Evolutionary conservation across 2,797 vertebrate genomes (phyloP), one percentile per base, ranked within the genome.

Genomic region (Aotus griseimembra): DNA sequence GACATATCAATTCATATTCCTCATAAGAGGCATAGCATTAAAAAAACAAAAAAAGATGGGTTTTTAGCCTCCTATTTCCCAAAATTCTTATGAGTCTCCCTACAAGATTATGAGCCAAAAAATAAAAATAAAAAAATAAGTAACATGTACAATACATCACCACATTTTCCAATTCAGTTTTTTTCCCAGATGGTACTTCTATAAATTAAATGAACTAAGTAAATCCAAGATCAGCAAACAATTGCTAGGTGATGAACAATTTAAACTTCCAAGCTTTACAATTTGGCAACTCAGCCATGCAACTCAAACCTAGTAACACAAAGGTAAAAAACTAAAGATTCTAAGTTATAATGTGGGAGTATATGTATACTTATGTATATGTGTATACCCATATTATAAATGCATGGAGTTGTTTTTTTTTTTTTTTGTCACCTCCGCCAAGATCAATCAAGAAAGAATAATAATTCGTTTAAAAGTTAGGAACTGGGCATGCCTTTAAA

Each of bases 121-220:
- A 52, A 20, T 77, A 72, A 92, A 90, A 72, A 92, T 88, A 92
- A 81, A 33, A 36, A 44, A 90, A 92, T 91, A 94, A 88, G 2
- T 76, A 94, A 72, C 44, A 90, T 33, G 14, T 33, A 96, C 1
- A 89, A 76, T 33, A 92, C 22, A 84, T 73, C 70, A 46, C 67
- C 36, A 52, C 6, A 93, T 88, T 96, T 96, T 84, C 79, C n/a
- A 52, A 44, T 6, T 80, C 28, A 97, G 70, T 88, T 79, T 88
- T 90, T 79, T 88, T 55, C 44, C 44, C 75, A 93, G 96, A 95
- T n/a, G 39, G n/a, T n/a, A 97, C 81, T 92, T 95, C 81, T 88
- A 48, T 64, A 95, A 92, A 80, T 89, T 64, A 41, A 83, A 97
- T 97, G 87, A 75, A 52, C 57, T 44, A 93, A 93, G 11, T 82